These are phyloP conservation scores for Drosophila picticornis DNA, from an alignment of 2,888 invertebrate genomes.

Conservation along the genomic window DNA sequence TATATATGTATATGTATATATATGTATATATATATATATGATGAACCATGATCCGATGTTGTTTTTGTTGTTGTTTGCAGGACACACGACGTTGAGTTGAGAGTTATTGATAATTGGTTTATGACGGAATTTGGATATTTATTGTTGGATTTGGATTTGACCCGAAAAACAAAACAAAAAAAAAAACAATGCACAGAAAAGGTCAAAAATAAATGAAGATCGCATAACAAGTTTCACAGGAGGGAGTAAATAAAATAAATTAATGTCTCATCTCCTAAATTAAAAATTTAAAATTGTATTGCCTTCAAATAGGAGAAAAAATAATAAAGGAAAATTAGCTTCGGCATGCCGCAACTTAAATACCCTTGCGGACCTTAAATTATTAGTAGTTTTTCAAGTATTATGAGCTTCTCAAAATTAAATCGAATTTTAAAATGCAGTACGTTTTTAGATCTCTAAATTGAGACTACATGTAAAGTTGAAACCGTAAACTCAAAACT, in stretches of 20 bases:
- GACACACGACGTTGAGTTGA: constrained; percentile 36
- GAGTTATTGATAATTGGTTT: constrained; percentile 25
- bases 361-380: background rate
- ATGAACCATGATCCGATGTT: constrained; percentile 69
- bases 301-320: background rate
- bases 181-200: constrained; percentile 43
- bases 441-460: too few relatives aligned
- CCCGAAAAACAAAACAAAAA: constrained; percentile 43
- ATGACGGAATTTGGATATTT: constrained; percentile 36
- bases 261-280: background rate
- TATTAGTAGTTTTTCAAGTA: too few relatives aligned
- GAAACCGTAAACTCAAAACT: background rate
- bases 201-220: constrained; percentile 32
- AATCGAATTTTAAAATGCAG: background rate
- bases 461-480: background rate
- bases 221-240: background rate
- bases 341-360: background rate
- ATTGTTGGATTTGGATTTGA: constrained; percentile 13
- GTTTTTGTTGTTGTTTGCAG: constrained; percentile 47
- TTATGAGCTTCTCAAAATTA: background rate
- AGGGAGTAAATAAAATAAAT: background rate
- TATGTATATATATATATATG: constrained; percentile 40
- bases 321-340: background rate
- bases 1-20: constrained; percentile 44
- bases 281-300: constrained; percentile 11